Evolutionary conservation across 2,888 invertebrate genomes (phyloP).

Genomic region (Nomada ferruginata): DNA sequence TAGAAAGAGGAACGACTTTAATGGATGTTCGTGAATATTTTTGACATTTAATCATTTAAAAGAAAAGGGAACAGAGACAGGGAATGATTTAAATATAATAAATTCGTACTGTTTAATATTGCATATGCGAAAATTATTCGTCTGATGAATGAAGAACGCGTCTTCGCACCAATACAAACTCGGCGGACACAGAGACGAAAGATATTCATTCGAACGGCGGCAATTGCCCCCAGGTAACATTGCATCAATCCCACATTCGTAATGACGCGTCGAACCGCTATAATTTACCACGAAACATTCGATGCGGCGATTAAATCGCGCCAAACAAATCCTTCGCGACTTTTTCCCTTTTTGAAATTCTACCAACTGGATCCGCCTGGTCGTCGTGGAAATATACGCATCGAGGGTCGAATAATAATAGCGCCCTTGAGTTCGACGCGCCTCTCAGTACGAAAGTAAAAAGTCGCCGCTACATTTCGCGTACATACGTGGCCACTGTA

Average conservation of each 20-base stretch:
- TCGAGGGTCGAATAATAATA: constrained; percentile 52
- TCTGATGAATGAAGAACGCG: neutral
- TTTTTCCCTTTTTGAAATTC: neutral
- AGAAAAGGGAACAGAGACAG: too few species aligned
- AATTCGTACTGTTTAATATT: too few species aligned
- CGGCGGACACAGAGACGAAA: constrained; percentile 2
- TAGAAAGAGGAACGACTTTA: too few species aligned
- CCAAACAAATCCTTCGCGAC: neutral
- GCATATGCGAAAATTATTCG: too few species aligned
- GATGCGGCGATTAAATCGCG: constrained; percentile 28
- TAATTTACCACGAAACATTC: constrained; percentile 31
- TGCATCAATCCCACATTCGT: constrained; percentile 19
- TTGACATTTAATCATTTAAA: too few species aligned
- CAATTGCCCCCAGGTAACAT: constrained; percentile 20
- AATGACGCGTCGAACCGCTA: constrained; percentile 24
- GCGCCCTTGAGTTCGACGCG: constrained; percentile 45
- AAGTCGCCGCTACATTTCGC: constrained; percentile 44
- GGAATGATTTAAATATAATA: too few species aligned
- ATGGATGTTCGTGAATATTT: too few species aligned
- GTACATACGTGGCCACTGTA: constrained; percentile 54
- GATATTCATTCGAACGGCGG: constrained; percentile 2
- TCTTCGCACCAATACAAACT: neutral
- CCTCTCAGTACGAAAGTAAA: constrained; percentile 41
- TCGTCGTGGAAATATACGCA: constrained; percentile 2
- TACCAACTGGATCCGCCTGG: neutral